phyloP scores from a whole-genome alignment of 2,888 invertebrate genomes.

The Parascotia fuliginaria region DNA sequence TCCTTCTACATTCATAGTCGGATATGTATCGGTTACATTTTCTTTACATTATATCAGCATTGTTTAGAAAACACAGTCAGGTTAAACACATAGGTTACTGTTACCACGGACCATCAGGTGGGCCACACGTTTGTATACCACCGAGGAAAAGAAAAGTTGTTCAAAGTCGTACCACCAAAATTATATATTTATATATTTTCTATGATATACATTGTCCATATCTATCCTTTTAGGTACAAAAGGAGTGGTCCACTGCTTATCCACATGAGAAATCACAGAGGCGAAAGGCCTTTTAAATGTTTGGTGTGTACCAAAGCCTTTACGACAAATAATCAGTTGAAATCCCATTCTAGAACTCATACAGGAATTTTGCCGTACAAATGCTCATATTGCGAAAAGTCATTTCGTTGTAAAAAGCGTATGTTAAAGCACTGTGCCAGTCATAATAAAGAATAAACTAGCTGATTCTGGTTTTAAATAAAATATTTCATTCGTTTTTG shows the following conservation, averaged over 20 bases:
- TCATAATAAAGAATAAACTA: conserved; percentile 16
- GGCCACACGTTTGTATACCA: too few relatives aligned
- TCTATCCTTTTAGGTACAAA: conserved; percentile 48
- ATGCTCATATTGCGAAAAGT: conserved; percentile 43
- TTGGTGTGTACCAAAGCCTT: conserved; percentile 40
- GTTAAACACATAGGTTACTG: too few relatives aligned
- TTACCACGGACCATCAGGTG: too few relatives aligned
- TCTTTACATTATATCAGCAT: too few relatives aligned
- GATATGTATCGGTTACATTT: too few relatives aligned
- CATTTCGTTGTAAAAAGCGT: conserved; percentile 46
- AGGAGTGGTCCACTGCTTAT: conserved; percentile 49
- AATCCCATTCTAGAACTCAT: conserved; percentile 44
- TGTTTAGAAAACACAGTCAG: too few relatives aligned
- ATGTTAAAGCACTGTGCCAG: conserved; percentile 42
- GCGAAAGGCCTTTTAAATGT: conserved; percentile 43
- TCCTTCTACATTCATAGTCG: too few relatives aligned
- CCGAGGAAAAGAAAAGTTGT: too few relatives aligned
- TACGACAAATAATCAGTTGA: conserved; percentile 26
- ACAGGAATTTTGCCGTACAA: conserved; percentile 43
- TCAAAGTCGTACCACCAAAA: too few relatives aligned
- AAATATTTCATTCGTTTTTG: too few relatives aligned
- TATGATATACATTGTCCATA: background rate
- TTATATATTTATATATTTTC: background rate
- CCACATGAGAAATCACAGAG: conserved; percentile 49
- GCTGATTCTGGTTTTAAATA: too few relatives aligned